Evolutionary conservation across 1,140 invertebrate genomes (phyloP).

Genomic region (Dreissena polymorpha): DNA sequence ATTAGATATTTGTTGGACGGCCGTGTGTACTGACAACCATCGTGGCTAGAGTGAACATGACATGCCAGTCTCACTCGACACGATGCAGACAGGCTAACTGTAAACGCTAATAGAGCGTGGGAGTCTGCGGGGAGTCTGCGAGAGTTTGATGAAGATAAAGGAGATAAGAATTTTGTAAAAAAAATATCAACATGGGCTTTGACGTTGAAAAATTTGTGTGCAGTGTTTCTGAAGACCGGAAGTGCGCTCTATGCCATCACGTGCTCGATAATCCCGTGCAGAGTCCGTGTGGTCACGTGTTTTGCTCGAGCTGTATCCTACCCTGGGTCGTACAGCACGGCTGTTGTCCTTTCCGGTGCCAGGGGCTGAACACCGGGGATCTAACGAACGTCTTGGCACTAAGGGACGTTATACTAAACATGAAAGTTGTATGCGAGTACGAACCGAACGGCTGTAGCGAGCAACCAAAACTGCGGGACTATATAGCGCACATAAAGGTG

Average conservation of each 20-base stretch:
- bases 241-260: conserved; percentile 62
- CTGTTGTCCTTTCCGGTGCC: conserved; percentile 62
- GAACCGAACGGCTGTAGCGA: conserved; percentile 58
- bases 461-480: conserved; percentile 58
- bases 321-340: conserved; percentile 67
- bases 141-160: background rate
- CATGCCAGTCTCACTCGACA: conserved; percentile 7
- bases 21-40: background rate
- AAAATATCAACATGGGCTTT: conserved; percentile 65
- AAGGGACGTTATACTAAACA: conserved; percentile 61
- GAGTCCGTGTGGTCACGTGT: conserved; percentile 65
- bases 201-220: conserved; percentile 65
- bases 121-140: background rate
- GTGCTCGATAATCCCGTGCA: conserved; percentile 68
- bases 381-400: conserved; percentile 65
- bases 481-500: conserved; percentile 57
- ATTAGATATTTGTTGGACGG: too few species aligned
- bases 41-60: conserved; percentile 5
- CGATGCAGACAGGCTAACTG: conserved; percentile 1
- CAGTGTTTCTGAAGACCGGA: conserved; percentile 64
- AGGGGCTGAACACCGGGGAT: conserved; percentile 55
- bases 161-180: background rate
- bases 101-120: conserved; percentile 14
- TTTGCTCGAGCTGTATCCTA: conserved; percentile 68
- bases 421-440: conserved; percentile 67